Evolutionary conservation across 2,797 vertebrate species (phyloP).

Genomic region (Meda fulgida): DNA sequence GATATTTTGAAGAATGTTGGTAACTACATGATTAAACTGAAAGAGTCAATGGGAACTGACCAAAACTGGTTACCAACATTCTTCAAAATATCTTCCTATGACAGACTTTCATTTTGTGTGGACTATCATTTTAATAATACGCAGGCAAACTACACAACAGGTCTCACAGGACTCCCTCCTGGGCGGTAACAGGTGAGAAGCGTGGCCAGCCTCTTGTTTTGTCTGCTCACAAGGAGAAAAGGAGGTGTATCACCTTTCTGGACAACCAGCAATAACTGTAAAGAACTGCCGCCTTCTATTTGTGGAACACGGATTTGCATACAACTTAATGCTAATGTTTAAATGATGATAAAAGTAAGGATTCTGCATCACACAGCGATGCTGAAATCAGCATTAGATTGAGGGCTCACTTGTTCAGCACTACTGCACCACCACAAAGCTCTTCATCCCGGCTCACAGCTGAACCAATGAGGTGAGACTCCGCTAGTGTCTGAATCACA

Average conservation of each 20-base stretch:
- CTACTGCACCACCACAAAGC: slow-evolving; percentile 7
- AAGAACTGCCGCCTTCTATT: slow-evolving; percentile 32
- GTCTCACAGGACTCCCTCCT: not conserved
- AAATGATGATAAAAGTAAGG: not conserved
- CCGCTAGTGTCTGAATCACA: slow-evolving; percentile 38
- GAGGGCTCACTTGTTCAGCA: slow-evolving; percentile 4
- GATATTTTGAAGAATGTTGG: too few species aligned
- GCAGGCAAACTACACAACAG: not conserved
- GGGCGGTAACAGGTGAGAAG: slow-evolving; percentile 44
- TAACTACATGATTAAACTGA: too few species aligned
- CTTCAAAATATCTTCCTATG: not conserved
- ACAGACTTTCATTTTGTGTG: not conserved
- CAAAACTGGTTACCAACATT: not conserved
- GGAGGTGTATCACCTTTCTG: slow-evolving; percentile 55
- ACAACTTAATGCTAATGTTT: slow-evolving; percentile 21
- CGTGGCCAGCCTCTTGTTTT: slow-evolving; percentile 26
- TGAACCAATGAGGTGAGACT: slow-evolving; percentile 48
- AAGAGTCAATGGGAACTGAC: too few species aligned
- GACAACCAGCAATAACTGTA: slow-evolving; percentile 48
- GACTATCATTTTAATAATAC: not conserved
- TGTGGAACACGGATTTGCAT: slow-evolving; percentile 24
- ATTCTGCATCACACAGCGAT: not conserved
- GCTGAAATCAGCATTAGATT: slow-evolving; percentile 20
- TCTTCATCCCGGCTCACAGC: slow-evolving; percentile 5
- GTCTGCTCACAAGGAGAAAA: slow-evolving; percentile 39